These are phyloP conservation scores for Leptoteleia sp. DNA, from an alignment of 1,140 invertebrate species.

Conservation along the genomic window DNA sequence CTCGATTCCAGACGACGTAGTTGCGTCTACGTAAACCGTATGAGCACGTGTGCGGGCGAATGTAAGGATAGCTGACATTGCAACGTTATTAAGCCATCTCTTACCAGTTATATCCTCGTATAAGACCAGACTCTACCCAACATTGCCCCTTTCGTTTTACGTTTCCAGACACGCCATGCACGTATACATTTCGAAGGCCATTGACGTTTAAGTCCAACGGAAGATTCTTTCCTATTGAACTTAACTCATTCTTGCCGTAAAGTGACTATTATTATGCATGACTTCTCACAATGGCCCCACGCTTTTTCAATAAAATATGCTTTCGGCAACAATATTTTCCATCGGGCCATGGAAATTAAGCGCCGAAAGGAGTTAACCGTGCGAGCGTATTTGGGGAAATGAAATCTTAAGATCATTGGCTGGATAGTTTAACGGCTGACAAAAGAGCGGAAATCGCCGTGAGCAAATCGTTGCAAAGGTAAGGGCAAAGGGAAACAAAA, in stretches of 20 bases:
- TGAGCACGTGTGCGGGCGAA: constrained; percentile 61
- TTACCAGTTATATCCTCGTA: constrained; percentile 75
- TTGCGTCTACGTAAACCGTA: constrained; percentile 71
- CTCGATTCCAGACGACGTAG: constrained; percentile 73
- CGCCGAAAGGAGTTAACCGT: constrained; percentile 13
- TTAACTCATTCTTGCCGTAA: constrained; percentile 49
- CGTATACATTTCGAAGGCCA: constrained; percentile 56
- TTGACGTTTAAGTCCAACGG: constrained; percentile 51
- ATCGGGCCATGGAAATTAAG: not conserved
- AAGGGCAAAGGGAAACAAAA: constrained; percentile 22
- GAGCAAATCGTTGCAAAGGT: no score
- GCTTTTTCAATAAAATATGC: constrained; percentile 2
- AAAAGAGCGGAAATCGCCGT: no score
- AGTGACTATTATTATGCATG: constrained; percentile 40
- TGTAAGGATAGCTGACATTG: constrained; percentile 65
- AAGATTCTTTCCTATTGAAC: constrained; percentile 52
- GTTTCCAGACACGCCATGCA: constrained; percentile 55
- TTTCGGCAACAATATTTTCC: not conserved
- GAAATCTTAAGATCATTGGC: constrained; percentile 23
- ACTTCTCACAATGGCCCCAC: not conserved
- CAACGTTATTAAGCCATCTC: constrained; percentile 79
- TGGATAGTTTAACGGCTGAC: constrained; percentile 19
- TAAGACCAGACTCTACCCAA: constrained; percentile 60
- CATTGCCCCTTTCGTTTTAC: constrained; percentile 60
- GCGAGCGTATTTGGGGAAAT: constrained; percentile 3